Evolutionary conservation across 2,113 vertebrate genomes (phyloP).

Genomic region (Pipra filicauda): DNA sequence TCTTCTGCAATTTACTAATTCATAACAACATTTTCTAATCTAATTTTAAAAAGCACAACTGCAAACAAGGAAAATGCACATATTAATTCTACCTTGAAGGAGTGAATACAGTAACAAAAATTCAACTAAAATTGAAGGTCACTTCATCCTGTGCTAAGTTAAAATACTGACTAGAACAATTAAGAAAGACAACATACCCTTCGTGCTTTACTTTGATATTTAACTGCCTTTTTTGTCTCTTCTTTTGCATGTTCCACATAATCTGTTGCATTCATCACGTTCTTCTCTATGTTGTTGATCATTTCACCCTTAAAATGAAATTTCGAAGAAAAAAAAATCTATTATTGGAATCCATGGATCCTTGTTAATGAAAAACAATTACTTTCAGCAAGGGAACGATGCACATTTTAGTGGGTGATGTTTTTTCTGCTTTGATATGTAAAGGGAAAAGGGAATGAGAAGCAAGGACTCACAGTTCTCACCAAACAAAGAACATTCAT

Average conservation of each 20-base stretch:
- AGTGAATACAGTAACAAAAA: not conserved
- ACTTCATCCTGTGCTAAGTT: not conserved
- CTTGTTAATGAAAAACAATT: accelerated
- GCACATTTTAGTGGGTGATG: not conserved
- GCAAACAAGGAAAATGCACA: not conserved
- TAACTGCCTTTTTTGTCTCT: slow-evolving; percentile 91
- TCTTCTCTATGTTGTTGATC: slow-evolving; percentile 95
- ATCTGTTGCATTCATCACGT: slow-evolving; percentile 84
- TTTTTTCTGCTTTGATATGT: not conserved
- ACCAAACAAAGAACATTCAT: not conserved
- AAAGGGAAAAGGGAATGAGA: not conserved
- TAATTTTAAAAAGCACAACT: not conserved
- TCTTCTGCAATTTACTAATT: not conserved
- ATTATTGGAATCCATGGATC: not conserved
- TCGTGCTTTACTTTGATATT: slow-evolving; percentile 89
- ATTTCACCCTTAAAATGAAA: slow-evolving; percentile 85
- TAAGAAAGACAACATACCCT: slow-evolving; percentile 77
- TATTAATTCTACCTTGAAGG: not conserved
- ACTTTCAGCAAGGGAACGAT: not conserved
- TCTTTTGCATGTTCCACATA: slow-evolving; percentile 89
- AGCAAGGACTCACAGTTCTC: not conserved
- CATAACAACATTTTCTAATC: not conserved
- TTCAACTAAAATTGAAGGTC: not conserved
- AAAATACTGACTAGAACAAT: not conserved
- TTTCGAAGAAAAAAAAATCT: not conserved